Conservation (phyloP, 2,888 invertebrate genomes). For the Orchesella flavescens region DNA sequence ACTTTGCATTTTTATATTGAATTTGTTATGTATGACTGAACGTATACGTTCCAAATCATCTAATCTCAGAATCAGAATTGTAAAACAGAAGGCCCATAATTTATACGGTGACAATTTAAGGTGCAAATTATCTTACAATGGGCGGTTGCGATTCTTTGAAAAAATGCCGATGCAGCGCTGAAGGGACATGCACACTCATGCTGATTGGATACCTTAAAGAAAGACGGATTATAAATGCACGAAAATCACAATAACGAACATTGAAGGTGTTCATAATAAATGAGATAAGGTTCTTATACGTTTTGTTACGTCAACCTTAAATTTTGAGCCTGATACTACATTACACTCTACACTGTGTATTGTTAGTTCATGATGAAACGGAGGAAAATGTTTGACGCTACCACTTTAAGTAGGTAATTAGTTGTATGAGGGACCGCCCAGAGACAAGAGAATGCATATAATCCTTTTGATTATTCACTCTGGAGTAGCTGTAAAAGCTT, state of each 20-base stretch:
- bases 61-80: neutral
- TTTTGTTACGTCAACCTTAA: too few species aligned
- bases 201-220: too few species aligned
- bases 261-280: too few species aligned
- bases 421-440: slow-evolving; percentile 48
- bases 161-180: neutral
- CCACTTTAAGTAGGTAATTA: slow-evolving; percentile 33
- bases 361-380: neutral
- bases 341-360: neutral
- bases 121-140: slow-evolving; percentile 9
- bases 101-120: slow-evolving; percentile 27
- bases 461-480: slow-evolving; percentile 5
- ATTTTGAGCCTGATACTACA: too few species aligned
- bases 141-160: too few species aligned
- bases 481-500: slow-evolving; percentile 30
- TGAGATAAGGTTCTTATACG: too few species aligned
- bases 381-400: neutral
- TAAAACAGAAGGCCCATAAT: slow-evolving; percentile 20
- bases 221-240: neutral
- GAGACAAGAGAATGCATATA: slow-evolving; percentile 40
- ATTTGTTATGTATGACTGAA: too few species aligned
- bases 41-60: slow-evolving; percentile 7
- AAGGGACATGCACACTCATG: neutral
- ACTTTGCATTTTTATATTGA: neutral
- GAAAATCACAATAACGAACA: neutral